Evolutionary conservation across 2,797 vertebrate genomes (phyloP).

Genomic region (Miichthys miiuy): DNA sequence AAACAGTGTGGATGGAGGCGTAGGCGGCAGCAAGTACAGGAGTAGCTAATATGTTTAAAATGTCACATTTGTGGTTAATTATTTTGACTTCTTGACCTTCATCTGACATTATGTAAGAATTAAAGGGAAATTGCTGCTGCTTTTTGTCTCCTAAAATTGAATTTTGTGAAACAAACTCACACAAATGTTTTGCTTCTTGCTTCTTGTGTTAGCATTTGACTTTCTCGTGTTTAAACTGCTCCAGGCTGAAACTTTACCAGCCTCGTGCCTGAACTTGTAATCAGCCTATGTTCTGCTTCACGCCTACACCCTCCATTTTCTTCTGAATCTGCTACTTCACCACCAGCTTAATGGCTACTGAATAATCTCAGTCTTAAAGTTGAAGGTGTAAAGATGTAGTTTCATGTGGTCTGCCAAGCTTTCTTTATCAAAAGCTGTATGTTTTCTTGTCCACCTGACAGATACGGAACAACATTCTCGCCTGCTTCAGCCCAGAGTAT

Average conservation of each 20-base stretch:
- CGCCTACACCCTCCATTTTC: conserved; percentile 39
- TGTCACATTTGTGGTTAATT: neutral
- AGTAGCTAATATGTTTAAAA: conserved; percentile 13
- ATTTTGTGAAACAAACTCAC: neutral
- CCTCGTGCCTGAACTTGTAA: conserved; percentile 35
- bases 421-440: neutral
- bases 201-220: neutral
- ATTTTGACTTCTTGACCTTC: neutral
- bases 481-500: conserved; percentile 92
- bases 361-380: conserved; percentile 3
- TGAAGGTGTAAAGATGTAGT: neutral
- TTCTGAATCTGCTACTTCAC: conserved; percentile 21
- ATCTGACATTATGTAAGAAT: neutral
- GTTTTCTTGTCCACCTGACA: conserved; percentile 61
- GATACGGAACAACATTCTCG: conserved; percentile 94
- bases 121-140: neutral
- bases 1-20: conserved; percentile 6
- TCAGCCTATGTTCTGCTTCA: conserved; percentile 48
- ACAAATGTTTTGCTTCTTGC: neutral
- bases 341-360: conserved; percentile 22
- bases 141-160: neutral
- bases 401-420: neutral
- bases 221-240: conserved; percentile 7
- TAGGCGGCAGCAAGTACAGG: conserved; percentile 2
- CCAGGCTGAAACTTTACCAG: conserved; percentile 21